Evolutionary conservation across 2,797 vertebrate genomes (phyloP), one percentile per base, ranked within the genome.

Genomic region (Amphiprion clarkii): DNA sequence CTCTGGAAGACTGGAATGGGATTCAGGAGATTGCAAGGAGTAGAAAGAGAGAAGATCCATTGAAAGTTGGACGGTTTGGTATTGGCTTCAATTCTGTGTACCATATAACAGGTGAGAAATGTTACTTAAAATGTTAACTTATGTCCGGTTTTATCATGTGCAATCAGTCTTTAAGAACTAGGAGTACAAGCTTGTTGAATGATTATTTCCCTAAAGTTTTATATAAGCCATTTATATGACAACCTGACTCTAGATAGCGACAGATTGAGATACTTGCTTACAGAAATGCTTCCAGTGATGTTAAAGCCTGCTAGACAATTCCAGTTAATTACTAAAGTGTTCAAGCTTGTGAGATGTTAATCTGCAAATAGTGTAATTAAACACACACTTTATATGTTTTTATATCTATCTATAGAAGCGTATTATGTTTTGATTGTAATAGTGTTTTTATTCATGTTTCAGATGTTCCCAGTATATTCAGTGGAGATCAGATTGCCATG

Each of bases 21-120:
- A 99, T 99, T 93, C 98, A 99, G 79, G 98, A 99, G 91, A 99
- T 99, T 79, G 98, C 98, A 16, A 95, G 98, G 73, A 99, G 98
- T 89, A 96, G 98, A 81, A 99, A 99, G 87, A 97, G 97, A 92
- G 98, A 99, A 29, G 98, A 99, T 84, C 98, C 98, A 3, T 88
- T 99, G 83, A 99, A 99, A 95, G 98, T 99, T 78, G 98, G 98
- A 82, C 94, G 98, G 94, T 99, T 99, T 92, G 98, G 98, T 77
- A 99, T 99, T 78, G 98, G 98, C 44, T 99, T 99, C 92, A 99
- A 99, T 91, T 99, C 98, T 72, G 98, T 99, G 68, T 99, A 99
- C 89, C 98, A 99, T 85, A 97, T 99, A 90, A 99, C 98, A 95
- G 98, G 98, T 99, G 81, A 74, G 81, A 23, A 17, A 31, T 44